Conservation (phyloP, 37 sponge, comb jelly and placozoan species). For the Axinella damicornis region DNA sequence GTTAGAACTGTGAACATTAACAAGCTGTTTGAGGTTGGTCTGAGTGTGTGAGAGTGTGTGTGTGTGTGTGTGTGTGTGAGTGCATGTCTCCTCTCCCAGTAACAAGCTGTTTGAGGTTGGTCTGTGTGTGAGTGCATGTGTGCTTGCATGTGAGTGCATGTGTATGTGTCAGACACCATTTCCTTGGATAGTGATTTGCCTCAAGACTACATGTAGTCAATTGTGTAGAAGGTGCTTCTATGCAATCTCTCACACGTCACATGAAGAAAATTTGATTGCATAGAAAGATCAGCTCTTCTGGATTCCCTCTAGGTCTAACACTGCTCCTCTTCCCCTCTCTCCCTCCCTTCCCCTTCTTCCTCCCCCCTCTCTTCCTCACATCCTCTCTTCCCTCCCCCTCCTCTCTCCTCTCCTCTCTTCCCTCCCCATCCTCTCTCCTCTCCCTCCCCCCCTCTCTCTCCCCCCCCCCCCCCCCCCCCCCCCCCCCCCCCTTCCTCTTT, state of each 20-base stretch:
- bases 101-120: background rate
- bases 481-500: slow-evolving; percentile 3
- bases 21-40: slow-evolving; percentile 75
- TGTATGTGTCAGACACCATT: background rate
- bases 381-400: background rate
- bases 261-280: too few relatives aligned
- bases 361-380: background rate
- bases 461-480: background rate
- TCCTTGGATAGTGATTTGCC: too few relatives aligned
- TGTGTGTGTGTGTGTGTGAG: background rate
- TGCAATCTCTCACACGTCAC: too few relatives aligned
- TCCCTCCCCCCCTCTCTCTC: background rate
- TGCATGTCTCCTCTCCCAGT: background rate
- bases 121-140: too few relatives aligned
- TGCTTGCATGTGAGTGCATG: too few relatives aligned
- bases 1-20: slow-evolving; percentile 60
- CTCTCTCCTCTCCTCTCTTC: background rate
- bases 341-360: background rate
- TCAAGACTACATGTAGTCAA: too few relatives aligned
- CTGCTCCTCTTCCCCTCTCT: background rate
- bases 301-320: too few relatives aligned
- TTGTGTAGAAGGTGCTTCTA: too few relatives aligned
- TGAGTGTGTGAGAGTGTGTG: background rate
- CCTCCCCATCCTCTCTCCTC: background rate
- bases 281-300: too few relatives aligned